Evolutionary conservation across 2,797 vertebrate genomes (phyloP).

Genomic region (Cephalopachus bancanus): DNA sequence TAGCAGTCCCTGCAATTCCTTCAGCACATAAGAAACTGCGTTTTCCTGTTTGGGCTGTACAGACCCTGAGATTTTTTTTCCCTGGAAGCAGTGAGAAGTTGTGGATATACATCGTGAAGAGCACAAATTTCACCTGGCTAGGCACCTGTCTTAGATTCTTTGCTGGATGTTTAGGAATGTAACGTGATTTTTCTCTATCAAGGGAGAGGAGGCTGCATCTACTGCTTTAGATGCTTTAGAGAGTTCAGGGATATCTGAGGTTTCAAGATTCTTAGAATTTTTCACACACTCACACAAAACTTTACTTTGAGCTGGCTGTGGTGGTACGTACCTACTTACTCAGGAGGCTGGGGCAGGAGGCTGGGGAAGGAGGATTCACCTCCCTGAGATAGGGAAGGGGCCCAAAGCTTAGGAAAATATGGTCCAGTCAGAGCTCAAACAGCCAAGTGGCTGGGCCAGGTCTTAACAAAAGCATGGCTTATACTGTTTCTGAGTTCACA

Average conservation of each 20-base stretch:
- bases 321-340: too few species aligned
- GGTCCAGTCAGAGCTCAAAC: too few species aligned
- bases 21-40: neutral
- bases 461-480: too few species aligned
- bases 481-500: neutral
- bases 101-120: neutral
- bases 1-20: conserved; percentile 8
- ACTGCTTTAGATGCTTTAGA: neutral
- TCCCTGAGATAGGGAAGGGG: too few species aligned
- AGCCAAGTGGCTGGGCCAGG: too few species aligned
- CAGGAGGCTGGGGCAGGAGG: too few species aligned
- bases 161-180: neutral
- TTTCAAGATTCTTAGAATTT: conserved; percentile 15
- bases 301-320: too few species aligned
- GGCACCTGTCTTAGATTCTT: neutral
- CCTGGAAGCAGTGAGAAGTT: neutral
- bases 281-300: neutral
- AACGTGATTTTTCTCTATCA: neutral
- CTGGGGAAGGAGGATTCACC: too few species aligned
- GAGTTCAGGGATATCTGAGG: neutral
- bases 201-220: neutral
- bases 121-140: neutral
- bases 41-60: neutral
- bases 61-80: neutral
- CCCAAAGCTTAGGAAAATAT: too few species aligned